Percentiles rank a stretch among this genome's conserved stretches.
Conservation (phyloP, 2,797 vertebrate genomes). For the Enteromius paludinosus region DNA sequence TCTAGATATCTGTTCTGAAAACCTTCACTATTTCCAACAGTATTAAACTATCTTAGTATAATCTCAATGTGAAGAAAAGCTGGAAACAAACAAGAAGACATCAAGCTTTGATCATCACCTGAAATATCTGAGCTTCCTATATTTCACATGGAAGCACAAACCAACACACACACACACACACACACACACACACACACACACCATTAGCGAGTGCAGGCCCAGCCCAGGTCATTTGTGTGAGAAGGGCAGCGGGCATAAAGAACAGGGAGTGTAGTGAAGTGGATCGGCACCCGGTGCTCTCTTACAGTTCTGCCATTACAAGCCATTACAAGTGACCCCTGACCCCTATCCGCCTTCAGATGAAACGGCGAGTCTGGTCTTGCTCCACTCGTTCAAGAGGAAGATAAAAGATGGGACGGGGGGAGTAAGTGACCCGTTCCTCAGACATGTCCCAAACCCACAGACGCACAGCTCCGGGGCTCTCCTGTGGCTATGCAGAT, state of each 20-base stretch:
- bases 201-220: constrained; percentile 36
- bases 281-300: constrained; percentile 78
- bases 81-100: background rate
- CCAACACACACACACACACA: background rate
- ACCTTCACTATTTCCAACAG: background rate
- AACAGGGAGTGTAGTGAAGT: constrained; percentile 76
- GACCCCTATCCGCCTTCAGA: constrained; percentile 82
- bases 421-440: constrained; percentile 69
- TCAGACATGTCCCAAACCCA: constrained; percentile 51
- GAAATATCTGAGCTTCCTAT: background rate
- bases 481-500: constrained; percentile 78
- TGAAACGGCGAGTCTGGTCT: constrained; percentile 82
- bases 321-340: constrained; percentile 85
- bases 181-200: constrained; percentile 12
- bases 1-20: background rate
- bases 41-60: background rate
- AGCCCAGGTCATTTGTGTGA: constrained; percentile 74
- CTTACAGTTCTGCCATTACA: constrained; percentile 83
- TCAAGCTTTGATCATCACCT: constrained; percentile 23
- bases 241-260: constrained; percentile 71
- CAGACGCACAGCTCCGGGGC: constrained; percentile 57
- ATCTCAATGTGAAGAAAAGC: background rate
- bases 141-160: constrained; percentile 24
- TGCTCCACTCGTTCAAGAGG: constrained; percentile 78
- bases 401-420: constrained; percentile 50